A percentile compares a stretch with the other conserved stretches of the same genome.
Conservation (phyloP, 2,113 vertebrate genomes). For the Chaetorhynchus papuensis region DNA sequence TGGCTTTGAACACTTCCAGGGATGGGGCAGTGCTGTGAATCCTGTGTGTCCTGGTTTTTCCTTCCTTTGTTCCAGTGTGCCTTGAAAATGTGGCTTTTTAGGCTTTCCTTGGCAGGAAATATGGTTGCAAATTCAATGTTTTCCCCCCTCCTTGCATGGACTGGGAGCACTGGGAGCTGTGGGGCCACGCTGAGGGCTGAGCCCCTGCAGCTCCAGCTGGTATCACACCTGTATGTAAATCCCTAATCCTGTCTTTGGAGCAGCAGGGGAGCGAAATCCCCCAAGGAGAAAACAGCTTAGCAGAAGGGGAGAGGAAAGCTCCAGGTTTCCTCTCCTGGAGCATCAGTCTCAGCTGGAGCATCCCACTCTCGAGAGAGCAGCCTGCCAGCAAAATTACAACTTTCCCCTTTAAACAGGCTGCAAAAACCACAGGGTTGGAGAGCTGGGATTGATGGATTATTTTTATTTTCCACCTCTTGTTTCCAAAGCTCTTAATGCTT, state of each 20-base stretch:
- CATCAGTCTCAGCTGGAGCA: background rate
- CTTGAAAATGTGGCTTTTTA: background rate
- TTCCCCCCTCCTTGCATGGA: fast-evolving
- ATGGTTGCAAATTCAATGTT: fast-evolving
- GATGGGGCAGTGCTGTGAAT: background rate
- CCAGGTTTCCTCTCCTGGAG: background rate
- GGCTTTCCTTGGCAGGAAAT: background rate
- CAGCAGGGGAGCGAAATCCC: background rate
- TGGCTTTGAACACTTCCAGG: background rate
- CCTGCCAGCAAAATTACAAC: background rate
- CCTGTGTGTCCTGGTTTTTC: background rate
- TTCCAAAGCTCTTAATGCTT: background rate
- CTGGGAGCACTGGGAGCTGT: background rate
- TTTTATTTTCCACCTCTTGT: background rate
- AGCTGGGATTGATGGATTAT: background rate
- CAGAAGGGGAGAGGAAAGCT: background rate
- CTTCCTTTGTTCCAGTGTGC: background rate
- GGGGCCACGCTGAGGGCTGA: background rate
- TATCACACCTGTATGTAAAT: constrained; percentile 55
- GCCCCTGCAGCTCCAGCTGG: background rate
- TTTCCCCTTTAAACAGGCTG: background rate
- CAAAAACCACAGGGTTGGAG: background rate
- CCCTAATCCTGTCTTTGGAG: constrained; percentile 8
- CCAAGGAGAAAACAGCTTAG: background rate
- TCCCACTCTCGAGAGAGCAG: background rate